Conservation (phyloP, 2,888 invertebrate genomes). For the Eudasyphora cyanicolor region DNA sequence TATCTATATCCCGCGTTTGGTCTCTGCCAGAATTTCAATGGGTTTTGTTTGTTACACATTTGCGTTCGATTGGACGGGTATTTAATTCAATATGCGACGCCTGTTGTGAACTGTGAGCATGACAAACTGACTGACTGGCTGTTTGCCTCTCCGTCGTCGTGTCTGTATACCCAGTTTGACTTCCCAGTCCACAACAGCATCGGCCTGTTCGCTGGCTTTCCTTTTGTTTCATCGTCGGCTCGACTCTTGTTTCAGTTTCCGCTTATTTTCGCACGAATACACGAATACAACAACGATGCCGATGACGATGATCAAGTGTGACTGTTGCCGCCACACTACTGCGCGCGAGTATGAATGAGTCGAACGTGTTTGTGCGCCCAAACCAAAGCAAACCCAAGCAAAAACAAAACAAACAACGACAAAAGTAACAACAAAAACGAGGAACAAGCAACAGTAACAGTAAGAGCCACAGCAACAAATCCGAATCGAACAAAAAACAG, state of each 20-base stretch:
- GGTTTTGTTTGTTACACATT: no score
- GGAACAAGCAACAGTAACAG: slow-evolving; percentile 15
- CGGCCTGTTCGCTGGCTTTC: slow-evolving; percentile 6
- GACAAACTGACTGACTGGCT: slow-evolving; percentile 45
- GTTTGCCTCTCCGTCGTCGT: slow-evolving; percentile 3
- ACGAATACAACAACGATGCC: neutral
- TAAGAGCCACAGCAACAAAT: slow-evolving; percentile 23
- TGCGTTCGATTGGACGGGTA: slow-evolving; percentile 58
- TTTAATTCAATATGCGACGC: slow-evolving; percentile 62
- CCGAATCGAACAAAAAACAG: slow-evolving; percentile 73
- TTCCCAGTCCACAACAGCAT: neutral
- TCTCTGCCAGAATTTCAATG: no score
- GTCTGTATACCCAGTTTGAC: neutral
- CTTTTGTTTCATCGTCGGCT: no score
- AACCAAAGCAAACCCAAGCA: no score
- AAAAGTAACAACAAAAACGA: no score
- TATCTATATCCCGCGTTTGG: no score
- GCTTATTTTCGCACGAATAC: neutral
- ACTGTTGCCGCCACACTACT: slow-evolving; percentile 22
- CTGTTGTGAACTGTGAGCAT: slow-evolving; percentile 41
- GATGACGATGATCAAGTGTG: neutral
- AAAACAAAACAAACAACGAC: slow-evolving; percentile 41
- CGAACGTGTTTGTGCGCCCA: slow-evolving; percentile 51
- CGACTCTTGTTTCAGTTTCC: slow-evolving; percentile 27
- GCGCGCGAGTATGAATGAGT: slow-evolving; percentile 35